Conservation (phyloP, 2,113 vertebrate genomes). For the Spheniscus mendiculus region DNA sequence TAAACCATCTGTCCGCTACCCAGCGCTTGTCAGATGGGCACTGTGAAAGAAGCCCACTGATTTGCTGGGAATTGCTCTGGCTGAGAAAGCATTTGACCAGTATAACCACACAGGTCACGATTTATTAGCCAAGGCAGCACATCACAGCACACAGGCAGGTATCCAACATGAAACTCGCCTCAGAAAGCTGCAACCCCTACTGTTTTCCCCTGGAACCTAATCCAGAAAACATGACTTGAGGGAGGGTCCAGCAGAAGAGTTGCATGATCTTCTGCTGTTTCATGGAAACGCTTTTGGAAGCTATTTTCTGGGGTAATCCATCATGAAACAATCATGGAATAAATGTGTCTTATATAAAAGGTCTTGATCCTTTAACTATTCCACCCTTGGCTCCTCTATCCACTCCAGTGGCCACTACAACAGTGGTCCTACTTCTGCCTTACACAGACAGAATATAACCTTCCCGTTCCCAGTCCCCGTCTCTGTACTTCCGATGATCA, state of each 20-base stretch:
- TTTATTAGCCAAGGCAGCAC: constrained; percentile 42
- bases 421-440: neutral
- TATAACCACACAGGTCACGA: constrained; percentile 48
- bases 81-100: constrained; percentile 50
- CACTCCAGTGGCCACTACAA: neutral
- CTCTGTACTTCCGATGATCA: neutral
- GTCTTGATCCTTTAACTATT: neutral
- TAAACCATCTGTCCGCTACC: constrained; percentile 66
- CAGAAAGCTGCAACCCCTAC: constrained; percentile 55
- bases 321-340: constrained; percentile 39
- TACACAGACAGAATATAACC: neutral
- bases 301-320: constrained; percentile 48
- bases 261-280: constrained; percentile 58
- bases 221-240: constrained; percentile 61
- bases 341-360: neutral
- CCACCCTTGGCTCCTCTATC: neutral
- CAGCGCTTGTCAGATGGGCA: constrained; percentile 61
- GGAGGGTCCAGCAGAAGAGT: constrained; percentile 49
- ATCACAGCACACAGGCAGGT: constrained; percentile 43
- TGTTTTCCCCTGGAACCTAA: constrained; percentile 45
- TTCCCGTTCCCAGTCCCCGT: neutral
- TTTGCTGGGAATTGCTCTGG: constrained; percentile 56
- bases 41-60: constrained; percentile 34
- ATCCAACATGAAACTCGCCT: constrained; percentile 24
- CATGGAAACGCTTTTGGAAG: constrained; percentile 39